phyloP scores from a whole-genome alignment of 1,140 invertebrate species.

The Pogonognathellus flavescens region DNA sequence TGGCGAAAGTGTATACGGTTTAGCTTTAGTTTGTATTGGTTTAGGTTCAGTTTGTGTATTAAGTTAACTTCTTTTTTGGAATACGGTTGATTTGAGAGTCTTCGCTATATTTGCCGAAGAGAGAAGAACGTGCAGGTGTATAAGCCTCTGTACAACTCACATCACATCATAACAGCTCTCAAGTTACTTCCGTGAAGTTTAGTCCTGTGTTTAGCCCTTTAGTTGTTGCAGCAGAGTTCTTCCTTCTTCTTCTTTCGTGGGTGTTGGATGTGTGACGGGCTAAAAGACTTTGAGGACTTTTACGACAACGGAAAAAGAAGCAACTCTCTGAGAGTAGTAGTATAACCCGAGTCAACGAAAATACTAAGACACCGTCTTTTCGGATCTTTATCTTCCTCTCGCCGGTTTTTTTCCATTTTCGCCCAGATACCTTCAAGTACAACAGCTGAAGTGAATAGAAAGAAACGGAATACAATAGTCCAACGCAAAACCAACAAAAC shows the following conservation, averaged over 20 bases:
- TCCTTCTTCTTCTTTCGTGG: neutral
- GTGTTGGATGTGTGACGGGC: slow-evolving; percentile 26
- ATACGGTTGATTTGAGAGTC: slow-evolving; percentile 39
- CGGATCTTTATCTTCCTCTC: slow-evolving; percentile 13
- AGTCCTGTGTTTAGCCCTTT: neutral
- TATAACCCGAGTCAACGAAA: neutral
- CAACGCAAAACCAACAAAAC: neutral
- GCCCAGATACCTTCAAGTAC: neutral
- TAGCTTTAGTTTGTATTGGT: slow-evolving; percentile 35
- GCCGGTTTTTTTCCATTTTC: neutral
- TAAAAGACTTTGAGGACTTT: neutral
- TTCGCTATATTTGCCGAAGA: neutral
- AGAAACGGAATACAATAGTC: slow-evolving; percentile 29
- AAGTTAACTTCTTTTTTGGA: slow-evolving; percentile 42
- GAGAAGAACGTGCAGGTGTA: slow-evolving; percentile 42
- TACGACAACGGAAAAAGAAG: slow-evolving; percentile 23
- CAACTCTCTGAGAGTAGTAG: neutral
- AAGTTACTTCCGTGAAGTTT: neutral
- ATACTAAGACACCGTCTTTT: slow-evolving; percentile 15
- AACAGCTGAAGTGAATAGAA: neutral
- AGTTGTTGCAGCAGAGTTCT: neutral
- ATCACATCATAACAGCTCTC: slow-evolving; percentile 46
- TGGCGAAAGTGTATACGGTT: slow-evolving; percentile 1
- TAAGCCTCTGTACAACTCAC: slow-evolving; percentile 34
- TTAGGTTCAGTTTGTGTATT: slow-evolving; percentile 31